Base-by-base conservation (phyloP, 2,888 invertebrate species). In the Yponomeuta malinellus region DNA sequence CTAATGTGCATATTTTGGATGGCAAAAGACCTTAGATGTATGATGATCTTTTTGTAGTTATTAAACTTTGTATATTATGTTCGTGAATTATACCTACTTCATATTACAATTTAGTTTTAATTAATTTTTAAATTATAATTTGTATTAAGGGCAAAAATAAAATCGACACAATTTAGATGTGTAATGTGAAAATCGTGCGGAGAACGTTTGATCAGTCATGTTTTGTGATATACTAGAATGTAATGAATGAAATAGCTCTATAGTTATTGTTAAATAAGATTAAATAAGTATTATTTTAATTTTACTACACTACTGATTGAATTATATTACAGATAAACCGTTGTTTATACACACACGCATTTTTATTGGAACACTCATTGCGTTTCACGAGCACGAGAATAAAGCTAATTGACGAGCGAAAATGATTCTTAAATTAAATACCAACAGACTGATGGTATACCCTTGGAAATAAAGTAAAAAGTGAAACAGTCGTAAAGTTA, bases 151-250 rank as follows among this genome's bases (percentile, higher is more conserved):
- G 23, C n/a, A 68, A 48, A 33, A 23, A 23, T 43, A 43, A 43
- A 43, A 23, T 68, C 43, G 68, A 68, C 68, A 43, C 12, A 43
- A 43, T 68, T 68, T 68, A 68, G 37, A 37, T n/a, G 33, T 37
- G 37, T 33, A 31, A 37, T 48, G 15, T 23, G 9, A 68, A 15
- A 37, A n/a, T 68, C 9, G 15, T 59, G 52, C 5, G 12, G 5
- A 59, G 15, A 15, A 15, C 52, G 52, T 15, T 59, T 80, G 78
- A 81, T 83, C 82, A 85, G 86, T 86, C 86, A 84, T 86, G 79
- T 85, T 86, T 88, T 88, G 89, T 88, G 88, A 88, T 88, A 88
- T 86, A 81, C 83, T 88, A 87, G 86, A 63, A 63, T 63, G 15
- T 70, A 70, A 70, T 70, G 37, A 70, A 63, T 70, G 15, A 70